Evolutionary conservation across 35 echinoderm and acorn worm genomes (phyloP).

Genomic region (Nesometra sesokonis): DNA sequence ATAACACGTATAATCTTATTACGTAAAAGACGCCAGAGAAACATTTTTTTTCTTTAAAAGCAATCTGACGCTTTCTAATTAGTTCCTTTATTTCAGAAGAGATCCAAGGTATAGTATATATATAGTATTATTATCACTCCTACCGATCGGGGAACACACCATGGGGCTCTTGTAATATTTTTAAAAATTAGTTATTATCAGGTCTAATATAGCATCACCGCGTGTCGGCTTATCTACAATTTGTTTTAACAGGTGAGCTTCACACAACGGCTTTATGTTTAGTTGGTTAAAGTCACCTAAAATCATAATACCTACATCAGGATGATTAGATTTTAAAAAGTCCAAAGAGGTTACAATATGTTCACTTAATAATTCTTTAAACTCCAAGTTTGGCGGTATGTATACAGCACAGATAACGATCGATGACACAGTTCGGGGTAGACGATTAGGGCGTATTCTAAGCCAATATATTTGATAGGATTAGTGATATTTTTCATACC

Average conservation of each 20-base stretch:
- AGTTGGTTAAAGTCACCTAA: slow-evolving; percentile 34
- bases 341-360: background rate
- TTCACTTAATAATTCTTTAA: too few relatives aligned
- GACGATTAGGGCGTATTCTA: too few relatives aligned
- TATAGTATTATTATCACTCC: background rate
- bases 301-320: slow-evolving; percentile 17
- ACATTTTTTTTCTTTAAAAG: too few relatives aligned
- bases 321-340: background rate
- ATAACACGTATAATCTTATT: too few relatives aligned
- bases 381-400: too few relatives aligned
- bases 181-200: slow-evolving; percentile 17
- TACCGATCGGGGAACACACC: background rate
- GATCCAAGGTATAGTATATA: background rate
- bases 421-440: too few relatives aligned
- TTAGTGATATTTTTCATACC: too few relatives aligned
- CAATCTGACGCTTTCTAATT: too few relatives aligned
- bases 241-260: slow-evolving; percentile 1
- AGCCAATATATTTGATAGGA: too few relatives aligned
- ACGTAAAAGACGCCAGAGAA: too few relatives aligned
- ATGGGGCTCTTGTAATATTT: background rate
- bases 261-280: background rate
- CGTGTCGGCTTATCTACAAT: slow-evolving; percentile 35
- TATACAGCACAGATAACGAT: too few relatives aligned
- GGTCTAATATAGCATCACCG: slow-evolving; percentile 26
- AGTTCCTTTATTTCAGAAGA: background rate